Percentiles rank a stretch among this genome's conserved stretches.
These are phyloP conservation scores for Scaeva pyrastri DNA, from an alignment of 2,888 invertebrate genomes.

Conservation along the genomic window DNA sequence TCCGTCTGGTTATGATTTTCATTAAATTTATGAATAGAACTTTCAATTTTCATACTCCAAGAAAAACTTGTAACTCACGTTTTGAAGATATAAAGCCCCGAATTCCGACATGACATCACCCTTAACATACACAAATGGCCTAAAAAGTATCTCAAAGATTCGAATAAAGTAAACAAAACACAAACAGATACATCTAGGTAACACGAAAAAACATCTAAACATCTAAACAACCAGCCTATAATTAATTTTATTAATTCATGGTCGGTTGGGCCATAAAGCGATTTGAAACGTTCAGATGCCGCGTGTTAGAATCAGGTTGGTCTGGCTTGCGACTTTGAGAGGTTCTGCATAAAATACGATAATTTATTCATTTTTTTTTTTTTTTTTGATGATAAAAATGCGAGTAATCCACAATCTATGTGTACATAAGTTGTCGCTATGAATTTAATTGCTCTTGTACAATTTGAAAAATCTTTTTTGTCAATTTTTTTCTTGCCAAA, in stretches of 20 bases:
- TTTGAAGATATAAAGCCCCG: slow-evolving; percentile 7
- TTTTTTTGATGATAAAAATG: background rate
- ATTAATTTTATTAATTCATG: slow-evolving; percentile 53
- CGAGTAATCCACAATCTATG: background rate
- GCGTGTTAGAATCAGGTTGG: slow-evolving; percentile 67
- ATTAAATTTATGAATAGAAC: background rate
- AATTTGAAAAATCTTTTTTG: slow-evolving; percentile 14
- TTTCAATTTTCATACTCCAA: background rate
- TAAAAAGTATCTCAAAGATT: slow-evolving; percentile 28
- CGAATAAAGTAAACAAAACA: slow-evolving; percentile 26
- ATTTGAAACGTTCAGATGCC: slow-evolving; percentile 42
- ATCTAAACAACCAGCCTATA: slow-evolving; percentile 31
- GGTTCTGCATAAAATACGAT: slow-evolving; percentile 19
- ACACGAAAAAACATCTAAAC: background rate
- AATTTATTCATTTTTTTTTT: background rate
- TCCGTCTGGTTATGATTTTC: background rate
- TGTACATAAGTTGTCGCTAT: background rate
- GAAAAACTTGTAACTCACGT: background rate
- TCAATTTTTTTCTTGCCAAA: slow-evolving; percentile 37
- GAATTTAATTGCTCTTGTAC: slow-evolving; percentile 11
- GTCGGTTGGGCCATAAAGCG: slow-evolving; percentile 58
- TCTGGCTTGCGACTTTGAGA: slow-evolving; percentile 50
- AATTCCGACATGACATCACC: slow-evolving; percentile 13
- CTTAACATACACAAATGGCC: background rate
- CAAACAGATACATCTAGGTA: background rate